Conservation (phyloP, 2,797 vertebrate genomes). For the Anableps anableps region DNA sequence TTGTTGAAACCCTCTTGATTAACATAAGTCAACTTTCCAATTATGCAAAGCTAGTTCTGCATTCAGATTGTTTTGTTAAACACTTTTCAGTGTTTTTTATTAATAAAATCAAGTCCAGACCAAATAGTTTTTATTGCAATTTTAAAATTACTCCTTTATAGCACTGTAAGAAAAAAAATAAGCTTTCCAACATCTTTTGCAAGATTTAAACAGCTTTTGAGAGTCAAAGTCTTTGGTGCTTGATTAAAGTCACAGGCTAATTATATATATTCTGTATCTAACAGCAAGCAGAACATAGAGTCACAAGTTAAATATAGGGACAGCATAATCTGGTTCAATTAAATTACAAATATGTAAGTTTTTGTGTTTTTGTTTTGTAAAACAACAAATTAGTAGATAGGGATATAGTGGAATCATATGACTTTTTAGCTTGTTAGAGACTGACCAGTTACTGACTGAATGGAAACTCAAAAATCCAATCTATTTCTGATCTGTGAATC, state of each 20-base stretch:
- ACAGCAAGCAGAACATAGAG: neutral
- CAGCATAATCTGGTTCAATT: neutral
- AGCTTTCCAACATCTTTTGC: neutral
- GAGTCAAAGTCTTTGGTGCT: neutral
- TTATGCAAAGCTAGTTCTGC: neutral
- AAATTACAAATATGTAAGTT: neutral
- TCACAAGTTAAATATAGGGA: neutral
- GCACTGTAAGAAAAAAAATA: neutral
- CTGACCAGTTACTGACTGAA: neutral
- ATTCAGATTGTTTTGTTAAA: neutral
- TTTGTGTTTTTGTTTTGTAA: neutral
- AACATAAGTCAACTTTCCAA: neutral
- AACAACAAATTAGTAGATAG: neutral
- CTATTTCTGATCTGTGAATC: neutral
- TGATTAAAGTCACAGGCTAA: conserved; percentile 3
- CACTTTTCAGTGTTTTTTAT: neutral
- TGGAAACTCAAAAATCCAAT: neutral
- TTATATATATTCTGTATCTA: neutral
- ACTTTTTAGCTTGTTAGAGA: neutral
- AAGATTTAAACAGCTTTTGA: neutral
- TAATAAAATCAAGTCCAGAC: neutral
- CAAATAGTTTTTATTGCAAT: neutral
- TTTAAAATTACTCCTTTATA: neutral
- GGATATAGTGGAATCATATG: neutral
- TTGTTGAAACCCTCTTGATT: conserved; percentile 18